These are phyloP conservation scores for Celastrina argiolus DNA, from an alignment of 2,888 invertebrate species.

Conservation along the genomic window DNA sequence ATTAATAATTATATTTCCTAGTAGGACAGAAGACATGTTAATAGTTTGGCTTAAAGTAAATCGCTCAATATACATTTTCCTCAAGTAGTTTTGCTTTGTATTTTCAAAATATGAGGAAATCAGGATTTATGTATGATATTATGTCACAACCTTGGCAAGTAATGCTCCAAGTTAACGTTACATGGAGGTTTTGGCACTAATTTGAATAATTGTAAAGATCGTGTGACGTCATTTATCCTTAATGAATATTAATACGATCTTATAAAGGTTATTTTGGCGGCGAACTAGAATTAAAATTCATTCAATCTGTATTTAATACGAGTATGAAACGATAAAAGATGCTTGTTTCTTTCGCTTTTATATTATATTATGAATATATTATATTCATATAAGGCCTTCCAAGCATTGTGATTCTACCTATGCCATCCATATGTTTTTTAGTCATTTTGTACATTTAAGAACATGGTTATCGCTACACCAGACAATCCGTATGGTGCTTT, in stretches of 20 bases:
- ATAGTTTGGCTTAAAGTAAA: too few relatives aligned
- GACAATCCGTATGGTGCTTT: too few relatives aligned
- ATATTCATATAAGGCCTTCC: too few relatives aligned
- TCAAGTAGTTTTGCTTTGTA: too few relatives aligned
- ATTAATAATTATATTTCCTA: too few relatives aligned
- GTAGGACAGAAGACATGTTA: too few relatives aligned
- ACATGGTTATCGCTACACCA: too few relatives aligned
- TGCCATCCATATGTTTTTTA: not conserved
- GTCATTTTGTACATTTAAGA: constrained; percentile 18
- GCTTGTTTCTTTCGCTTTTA: not conserved
- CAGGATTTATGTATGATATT: not conserved
- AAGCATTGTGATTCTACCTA: too few relatives aligned
- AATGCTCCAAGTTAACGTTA: not conserved
- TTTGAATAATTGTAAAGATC: not conserved
- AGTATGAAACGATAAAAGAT: not conserved
- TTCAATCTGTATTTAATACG: not conserved
- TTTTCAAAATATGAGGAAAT: not conserved
- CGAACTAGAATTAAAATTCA: not conserved
- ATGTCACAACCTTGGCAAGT: not conserved
- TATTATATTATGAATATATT: too few relatives aligned
- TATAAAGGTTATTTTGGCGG: not conserved
- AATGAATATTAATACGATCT: not conserved
- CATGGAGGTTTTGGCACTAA: not conserved
- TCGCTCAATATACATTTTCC: too few relatives aligned
- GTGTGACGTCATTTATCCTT: not conserved